These are phyloP conservation scores for Microcaecilia unicolor DNA, from an alignment of 2,797 vertebrate species.

Conservation along the genomic window DNA sequence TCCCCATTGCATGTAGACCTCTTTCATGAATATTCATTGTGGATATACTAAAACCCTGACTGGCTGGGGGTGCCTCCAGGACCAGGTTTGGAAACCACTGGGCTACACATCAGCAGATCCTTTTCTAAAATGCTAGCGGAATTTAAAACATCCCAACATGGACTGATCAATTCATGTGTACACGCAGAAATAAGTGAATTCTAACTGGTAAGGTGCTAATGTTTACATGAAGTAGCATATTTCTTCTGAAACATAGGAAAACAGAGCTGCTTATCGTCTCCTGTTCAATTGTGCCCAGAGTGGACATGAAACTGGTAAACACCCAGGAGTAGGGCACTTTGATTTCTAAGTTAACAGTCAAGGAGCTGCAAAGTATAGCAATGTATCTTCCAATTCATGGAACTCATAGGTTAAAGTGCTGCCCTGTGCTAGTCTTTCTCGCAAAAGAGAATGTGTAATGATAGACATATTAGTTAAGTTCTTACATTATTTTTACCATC, in stretches of 20 bases:
- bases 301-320: constrained; percentile 17
- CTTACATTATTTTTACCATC: constrained; percentile 81
- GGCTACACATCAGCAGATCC: too few relatives aligned
- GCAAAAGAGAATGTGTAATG: constrained; percentile 23
- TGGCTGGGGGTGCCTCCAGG: too few relatives aligned
- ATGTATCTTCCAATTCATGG: constrained; percentile 4
- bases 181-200: too few relatives aligned
- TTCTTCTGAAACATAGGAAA: constrained; percentile 22
- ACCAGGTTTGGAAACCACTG: too few relatives aligned
- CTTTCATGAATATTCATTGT: too few relatives aligned
- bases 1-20: too few relatives aligned
- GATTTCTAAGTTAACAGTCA: constrained; percentile 20
- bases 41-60: too few relatives aligned
- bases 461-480: constrained; percentile 53
- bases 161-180: too few relatives aligned
- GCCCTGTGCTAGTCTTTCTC: constrained; percentile 11
- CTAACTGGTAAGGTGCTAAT: too few relatives aligned
- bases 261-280: constrained; percentile 1
- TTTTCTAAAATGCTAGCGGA: too few relatives aligned
- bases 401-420: constrained; percentile 38
- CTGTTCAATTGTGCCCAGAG: too few relatives aligned
- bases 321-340: constrained; percentile 21
- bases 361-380: neutral
- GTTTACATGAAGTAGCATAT: constrained; percentile 10
- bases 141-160: too few relatives aligned